Base-by-base conservation (phyloP, 2,888 invertebrate species). In the Crocallis elinguaria region DNA sequence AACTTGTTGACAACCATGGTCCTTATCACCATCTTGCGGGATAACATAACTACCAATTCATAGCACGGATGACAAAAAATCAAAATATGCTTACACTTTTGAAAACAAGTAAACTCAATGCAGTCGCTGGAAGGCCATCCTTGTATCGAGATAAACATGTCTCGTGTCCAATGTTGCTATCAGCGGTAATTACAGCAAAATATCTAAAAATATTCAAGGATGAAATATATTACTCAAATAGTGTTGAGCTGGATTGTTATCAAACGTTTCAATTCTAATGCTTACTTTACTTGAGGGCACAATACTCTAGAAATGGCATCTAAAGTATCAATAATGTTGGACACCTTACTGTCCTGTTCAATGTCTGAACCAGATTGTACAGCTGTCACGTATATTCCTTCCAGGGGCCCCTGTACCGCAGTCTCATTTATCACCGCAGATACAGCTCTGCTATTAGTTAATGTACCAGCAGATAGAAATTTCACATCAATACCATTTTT, bases 51-150 rank as follows among this genome's bases (percentile, higher is more conserved):
- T n/a, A n/a, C n/a, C n/a, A n/a, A n/a, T n/a, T n/a, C n/a, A 19
- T 19, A 5, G 3, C 19, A 19, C 23, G 23, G 3, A 8, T 23
- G 3, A 53, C 16, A 1, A 25, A 14, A 12, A 12, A 13, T 23
- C 23, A 3, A 9, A 17, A 5, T 2, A 7, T 23, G 17, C 38
- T 32, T 44, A 60, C 53, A 2, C 21, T 50, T 29, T 13, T 9
- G 7, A 25, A 23, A 56, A 23, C 4, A 49, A 64, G 7, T 57
- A 64, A 8, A 58, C 14, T 30, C 7, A 75, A 17, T 9, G 56
- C 13, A 17, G 66, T 70, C 2, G 64, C 71, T 35, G 75, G 66
- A 11, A 72, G 39, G 12, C 61, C 42, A 27, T 66, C 57, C 29
- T 45, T 57, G 0, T 25, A 45, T 43, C 73, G 65, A 6, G 64